A percentile compares a stretch with the other conserved stretches of the same genome.
phyloP scores from a whole-genome alignment of 2,797 vertebrate species.

The Sorex maritimensis region DNA sequence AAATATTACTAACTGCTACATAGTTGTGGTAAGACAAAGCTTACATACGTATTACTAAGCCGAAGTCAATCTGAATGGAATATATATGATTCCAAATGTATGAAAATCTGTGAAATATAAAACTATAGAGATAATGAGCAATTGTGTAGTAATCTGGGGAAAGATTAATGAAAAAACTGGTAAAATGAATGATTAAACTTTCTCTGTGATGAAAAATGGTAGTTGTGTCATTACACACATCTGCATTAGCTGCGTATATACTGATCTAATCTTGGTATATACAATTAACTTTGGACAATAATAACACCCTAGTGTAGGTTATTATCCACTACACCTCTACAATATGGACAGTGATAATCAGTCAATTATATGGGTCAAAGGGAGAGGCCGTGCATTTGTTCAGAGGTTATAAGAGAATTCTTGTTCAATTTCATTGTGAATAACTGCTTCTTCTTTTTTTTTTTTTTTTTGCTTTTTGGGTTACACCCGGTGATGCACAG shows the following conservation, averaged over 20 bases:
- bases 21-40: slow-evolving; percentile 33
- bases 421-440: slow-evolving; percentile 30
- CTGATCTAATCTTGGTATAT: neutral
- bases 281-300: neutral
- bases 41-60: slow-evolving; percentile 7
- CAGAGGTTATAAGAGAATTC: neutral
- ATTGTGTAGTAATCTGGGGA: neutral
- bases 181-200: slow-evolving; percentile 1
- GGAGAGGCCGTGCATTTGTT: neutral
- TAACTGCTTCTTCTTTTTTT: neutral
- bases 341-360: neutral
- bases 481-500: too few species aligned
- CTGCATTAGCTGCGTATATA: neutral
- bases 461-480: too few species aligned
- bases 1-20: neutral
- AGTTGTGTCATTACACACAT: neutral
- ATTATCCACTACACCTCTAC: neutral
- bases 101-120: slow-evolving; percentile 18
- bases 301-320: neutral
- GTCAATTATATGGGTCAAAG: neutral
- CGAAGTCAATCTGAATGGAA: slow-evolving; percentile 2
- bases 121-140: neutral
- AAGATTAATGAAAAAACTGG: neutral
- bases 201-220: neutral
- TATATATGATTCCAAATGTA: neutral